Conservation (phyloP, 2,797 vertebrate genomes). For the Betta splendens region DNA sequence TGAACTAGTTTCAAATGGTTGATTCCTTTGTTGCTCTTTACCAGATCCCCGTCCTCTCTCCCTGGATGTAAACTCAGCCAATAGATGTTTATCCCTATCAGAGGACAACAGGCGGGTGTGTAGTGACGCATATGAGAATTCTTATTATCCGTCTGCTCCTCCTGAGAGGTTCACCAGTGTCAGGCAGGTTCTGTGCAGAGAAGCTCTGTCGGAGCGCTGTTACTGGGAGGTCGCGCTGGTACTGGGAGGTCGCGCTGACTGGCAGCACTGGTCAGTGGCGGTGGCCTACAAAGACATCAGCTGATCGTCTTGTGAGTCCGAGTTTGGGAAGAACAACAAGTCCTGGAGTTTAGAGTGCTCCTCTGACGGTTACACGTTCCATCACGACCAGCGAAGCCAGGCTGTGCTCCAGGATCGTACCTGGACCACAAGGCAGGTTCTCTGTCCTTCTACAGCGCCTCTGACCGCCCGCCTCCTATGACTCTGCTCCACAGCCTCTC, state of each 20-base stretch:
- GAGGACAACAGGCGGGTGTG: accelerated
- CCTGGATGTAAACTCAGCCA: not conserved
- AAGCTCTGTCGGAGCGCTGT: constrained; percentile 27
- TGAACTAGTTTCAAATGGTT: not conserved
- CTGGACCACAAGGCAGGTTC: constrained; percentile 10
- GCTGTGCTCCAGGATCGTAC: not conserved
- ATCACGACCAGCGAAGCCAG: accelerated
- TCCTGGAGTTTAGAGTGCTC: constrained; percentile 36
- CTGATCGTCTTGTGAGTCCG: accelerated
- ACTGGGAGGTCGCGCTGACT: not conserved
- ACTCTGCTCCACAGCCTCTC: constrained; percentile 33
- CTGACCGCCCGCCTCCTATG: constrained; percentile 6
- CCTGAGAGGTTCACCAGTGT: accelerated
- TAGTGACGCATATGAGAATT: accelerated
- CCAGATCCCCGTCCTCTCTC: constrained; percentile 20
- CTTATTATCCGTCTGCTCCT: not conserved
- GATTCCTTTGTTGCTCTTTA: not conserved
- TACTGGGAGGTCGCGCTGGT: constrained; percentile 42
- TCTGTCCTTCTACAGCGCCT: constrained; percentile 29
- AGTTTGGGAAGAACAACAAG: constrained; percentile 18
- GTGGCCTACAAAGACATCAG: constrained; percentile 25
- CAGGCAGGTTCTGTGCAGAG: constrained; percentile 33
- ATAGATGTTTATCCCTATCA: accelerated
- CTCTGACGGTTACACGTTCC: accelerated
- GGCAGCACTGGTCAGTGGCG: not conserved